Base-by-base conservation (phyloP, 2,888 invertebrate genomes). In the Idaea straminata region DNA sequence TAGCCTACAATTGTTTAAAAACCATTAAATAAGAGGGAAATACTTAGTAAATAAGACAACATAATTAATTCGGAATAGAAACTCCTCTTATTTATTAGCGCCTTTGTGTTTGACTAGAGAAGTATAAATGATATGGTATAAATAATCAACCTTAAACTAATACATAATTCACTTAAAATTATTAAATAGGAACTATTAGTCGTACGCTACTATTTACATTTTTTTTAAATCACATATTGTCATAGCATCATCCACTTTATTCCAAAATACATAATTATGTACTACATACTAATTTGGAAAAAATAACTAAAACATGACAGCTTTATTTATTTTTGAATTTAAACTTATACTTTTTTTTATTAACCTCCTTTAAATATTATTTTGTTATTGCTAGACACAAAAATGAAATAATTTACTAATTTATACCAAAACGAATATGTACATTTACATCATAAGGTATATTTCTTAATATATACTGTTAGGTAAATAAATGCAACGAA, bases 91-190 rank as follows among this genome's bases (percentile, higher is more conserved):
- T 84, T 88, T 66, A 77, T 72, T 84, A 89, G 88, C 86, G 85
- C 86, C 84, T 79, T 82, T 83, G 69, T 69, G 75, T 77, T 78
- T 89, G 90, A 91, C 90, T 91, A 91, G 90, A 84, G 86, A 87
- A 89, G 83, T 87, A 83, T 75, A 81, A 80, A 78, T 69, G 75
- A 74, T 75, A 73, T 62, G 75, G 77, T 69, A 86, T 88, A 89
- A 87, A 88, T 88, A 88, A 88, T 88, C 77, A 85, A 81, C 79
- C 81, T 84, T 85, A 83, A 36, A 73, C 63, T 69, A 71, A 71
- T 66, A 71, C 65, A 68, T 69, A 68, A 72, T 69, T 69, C 64
- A 64, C 61, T 69, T 64, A 68, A 47, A 72, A 62, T 68, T 70
- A 62, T 68, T 78, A 72, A 74, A 79, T 85, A 87, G 87, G 87